Base-by-base conservation (phyloP, 2,113 vertebrate genomes). In the Hippocampus barbouri region DNA sequence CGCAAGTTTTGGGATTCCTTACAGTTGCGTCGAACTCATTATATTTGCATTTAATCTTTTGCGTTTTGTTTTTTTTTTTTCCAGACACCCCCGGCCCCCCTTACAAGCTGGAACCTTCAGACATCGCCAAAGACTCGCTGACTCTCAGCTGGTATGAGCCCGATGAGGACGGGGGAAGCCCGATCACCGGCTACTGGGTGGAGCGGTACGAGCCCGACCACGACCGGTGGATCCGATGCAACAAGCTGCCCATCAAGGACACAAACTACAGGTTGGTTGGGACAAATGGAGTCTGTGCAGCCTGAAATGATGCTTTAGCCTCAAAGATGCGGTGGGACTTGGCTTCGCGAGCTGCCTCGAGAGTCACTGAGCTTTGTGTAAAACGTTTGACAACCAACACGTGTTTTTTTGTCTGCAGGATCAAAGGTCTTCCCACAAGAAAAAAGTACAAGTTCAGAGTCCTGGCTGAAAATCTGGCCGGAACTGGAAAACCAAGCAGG, bases 371-470 rank as follows among this genome's bases (percentile, higher is more conserved):
- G 30, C 2, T 30, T 30, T 9, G 57, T 53, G 18, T 53, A 53
- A 20, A 23, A 53, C 2, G 20, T 53, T 21, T 53, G 8, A 9
- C 20, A 53, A 56, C 21, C 30, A 59, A 9, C 57, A 27, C 3
- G 12, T 8, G 12, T 12, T 0, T 60, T 10, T 71, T 67, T 68
- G 56, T 53, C 56, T 68, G 76, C 86, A 97, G 97, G 84, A 94
- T 97, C 57, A 99, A 97, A 94, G 97, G 97, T 71, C 93, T 99
- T 84, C 94, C 94, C 34, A 97, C 97, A 83, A 98, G 97, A 92
- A 98, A 98, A 92, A 99, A 99, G 78, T 98, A 96, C 49, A 97
- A 95, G 93, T 99, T 99, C 92, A 95, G 97, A 82, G 96, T 98
- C 69, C 87, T 98, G 83, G 97, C 97, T 83, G 96, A 99, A 90